Percentiles rank a stretch among this genome's conserved stretches.
phyloP scores from a whole-genome alignment of 2,797 vertebrate genomes.

The Phoeniculus purpureus region DNA sequence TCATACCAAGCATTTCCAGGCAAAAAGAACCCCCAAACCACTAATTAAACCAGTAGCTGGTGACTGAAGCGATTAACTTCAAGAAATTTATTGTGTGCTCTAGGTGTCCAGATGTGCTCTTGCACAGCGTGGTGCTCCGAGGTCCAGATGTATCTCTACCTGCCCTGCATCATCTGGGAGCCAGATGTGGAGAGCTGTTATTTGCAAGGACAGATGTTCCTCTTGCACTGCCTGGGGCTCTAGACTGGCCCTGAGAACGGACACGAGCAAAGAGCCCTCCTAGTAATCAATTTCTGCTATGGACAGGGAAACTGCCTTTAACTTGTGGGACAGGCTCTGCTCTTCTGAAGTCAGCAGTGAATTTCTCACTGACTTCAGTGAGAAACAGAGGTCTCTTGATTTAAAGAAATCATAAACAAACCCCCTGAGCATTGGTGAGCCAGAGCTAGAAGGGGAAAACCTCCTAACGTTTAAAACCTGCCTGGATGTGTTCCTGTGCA shows the following conservation, averaged over 20 bases:
- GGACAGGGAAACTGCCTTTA: rapidly evolving
- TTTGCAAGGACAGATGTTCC: slow-evolving; percentile 26
- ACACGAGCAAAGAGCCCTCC: not conserved
- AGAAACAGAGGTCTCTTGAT: not conserved
- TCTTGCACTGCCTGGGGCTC: not conserved
- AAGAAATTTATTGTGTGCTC: not conserved
- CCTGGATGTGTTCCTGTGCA: too few relatives aligned
- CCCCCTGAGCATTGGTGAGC: not conserved
- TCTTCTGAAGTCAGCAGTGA: not conserved
- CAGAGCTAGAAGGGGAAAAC: not conserved
- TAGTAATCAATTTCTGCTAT: rapidly evolving
- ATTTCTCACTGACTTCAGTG: not conserved
- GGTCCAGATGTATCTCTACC: slow-evolving; percentile 53
- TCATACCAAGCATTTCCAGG: not conserved
- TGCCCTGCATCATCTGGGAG: not conserved
- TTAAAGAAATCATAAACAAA: not conserved
- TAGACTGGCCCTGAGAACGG: not conserved
- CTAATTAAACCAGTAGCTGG: not conserved
- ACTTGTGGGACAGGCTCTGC: not conserved
- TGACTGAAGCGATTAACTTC: not conserved
- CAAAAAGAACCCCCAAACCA: not conserved
- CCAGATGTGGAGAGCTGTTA: slow-evolving; percentile 18
- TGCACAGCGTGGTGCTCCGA: not conserved
- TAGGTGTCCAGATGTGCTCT: slow-evolving; percentile 30
- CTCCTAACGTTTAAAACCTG: not conserved